These are phyloP conservation scores for Passerculus sandwichensis DNA, from an alignment of 2,797 vertebrate genomes.

Conservation along the genomic window DNA sequence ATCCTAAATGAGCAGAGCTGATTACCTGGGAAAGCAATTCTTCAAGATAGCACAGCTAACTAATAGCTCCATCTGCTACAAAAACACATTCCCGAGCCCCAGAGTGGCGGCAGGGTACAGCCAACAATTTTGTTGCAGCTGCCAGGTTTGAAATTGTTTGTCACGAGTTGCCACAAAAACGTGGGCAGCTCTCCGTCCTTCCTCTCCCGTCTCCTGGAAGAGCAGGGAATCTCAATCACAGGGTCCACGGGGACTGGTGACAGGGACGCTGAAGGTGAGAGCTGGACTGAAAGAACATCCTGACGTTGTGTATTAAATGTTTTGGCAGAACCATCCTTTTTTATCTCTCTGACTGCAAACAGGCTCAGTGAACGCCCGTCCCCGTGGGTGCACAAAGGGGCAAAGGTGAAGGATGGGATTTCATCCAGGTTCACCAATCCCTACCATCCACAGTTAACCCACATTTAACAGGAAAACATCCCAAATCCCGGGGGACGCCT, in stretches of 20 bases:
- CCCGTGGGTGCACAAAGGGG: background rate
- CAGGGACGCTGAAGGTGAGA: background rate
- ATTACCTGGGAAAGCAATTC: slow-evolving; percentile 90
- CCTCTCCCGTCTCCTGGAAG: background rate
- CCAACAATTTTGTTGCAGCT: slow-evolving; percentile 16
- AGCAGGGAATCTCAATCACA: background rate
- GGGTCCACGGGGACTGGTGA: background rate
- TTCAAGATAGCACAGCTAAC: slow-evolving; percentile 83
- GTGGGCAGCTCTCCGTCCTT: background rate
- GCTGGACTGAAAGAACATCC: background rate
- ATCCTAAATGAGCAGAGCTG: slow-evolving; percentile 83
- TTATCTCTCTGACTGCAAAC: too few species aligned
- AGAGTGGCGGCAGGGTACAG: slow-evolving; percentile 60
- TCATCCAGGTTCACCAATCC: background rate
- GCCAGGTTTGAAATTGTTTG: slow-evolving; percentile 45
- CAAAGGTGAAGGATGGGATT: background rate
- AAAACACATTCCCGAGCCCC: slow-evolving; percentile 75
- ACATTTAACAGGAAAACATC: background rate
- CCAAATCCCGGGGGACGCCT: background rate
- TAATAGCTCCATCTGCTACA: slow-evolving; percentile 84
- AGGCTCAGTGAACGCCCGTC: background rate
- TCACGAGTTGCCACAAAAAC: background rate
- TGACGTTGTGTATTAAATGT: rapidly evolving
- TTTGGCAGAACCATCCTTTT: background rate
- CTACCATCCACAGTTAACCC: background rate